phyloP scores from a whole-genome alignment of 2,888 invertebrate genomes.

The Cacoxenus indagator region DNA sequence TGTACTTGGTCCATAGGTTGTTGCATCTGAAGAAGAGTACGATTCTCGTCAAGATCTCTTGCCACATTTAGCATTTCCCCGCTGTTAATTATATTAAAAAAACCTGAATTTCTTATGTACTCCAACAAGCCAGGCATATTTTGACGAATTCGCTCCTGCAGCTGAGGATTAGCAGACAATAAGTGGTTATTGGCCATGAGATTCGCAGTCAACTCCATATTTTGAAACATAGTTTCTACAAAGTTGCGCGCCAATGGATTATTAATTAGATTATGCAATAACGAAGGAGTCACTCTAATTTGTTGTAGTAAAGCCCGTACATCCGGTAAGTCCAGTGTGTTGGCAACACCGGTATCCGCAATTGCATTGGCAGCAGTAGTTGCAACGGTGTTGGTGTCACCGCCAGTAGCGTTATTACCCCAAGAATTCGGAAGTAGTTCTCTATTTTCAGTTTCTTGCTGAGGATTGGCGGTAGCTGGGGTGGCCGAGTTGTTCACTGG shows the following conservation, averaged over 20 bases:
- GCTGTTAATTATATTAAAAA: too few relatives aligned
- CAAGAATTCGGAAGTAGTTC: slow-evolving; percentile 96
- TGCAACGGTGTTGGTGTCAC: background rate
- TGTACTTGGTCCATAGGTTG: too few relatives aligned
- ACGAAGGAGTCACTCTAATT: slow-evolving; percentile 31
- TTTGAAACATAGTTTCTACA: slow-evolving; percentile 85
- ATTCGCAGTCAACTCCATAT: slow-evolving; percentile 85
- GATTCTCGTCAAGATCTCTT: too few relatives aligned
- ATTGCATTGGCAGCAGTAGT: slow-evolving; percentile 34
- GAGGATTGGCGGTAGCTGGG: slow-evolving; percentile 75
- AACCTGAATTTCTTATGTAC: slow-evolving; percentile 91
- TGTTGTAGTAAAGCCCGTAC: slow-evolving; percentile 37
- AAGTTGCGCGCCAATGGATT: slow-evolving; percentile 91
- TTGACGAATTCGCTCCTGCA: slow-evolving; percentile 83
- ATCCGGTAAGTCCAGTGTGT: slow-evolving; percentile 31
- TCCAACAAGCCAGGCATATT: slow-evolving; percentile 87
- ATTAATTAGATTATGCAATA: slow-evolving; percentile 88
- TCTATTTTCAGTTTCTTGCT: slow-evolving; percentile 90
- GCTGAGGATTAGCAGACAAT: slow-evolving; percentile 86
- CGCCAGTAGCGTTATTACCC: slow-evolving; percentile 71
- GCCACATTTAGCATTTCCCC: slow-evolving; percentile 83
- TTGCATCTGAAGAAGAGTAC: too few relatives aligned
- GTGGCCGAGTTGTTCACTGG: slow-evolving; percentile 74
- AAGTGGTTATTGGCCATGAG: slow-evolving; percentile 79
- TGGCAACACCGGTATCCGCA: slow-evolving; percentile 9